Percentiles rank a stretch among this genome's conserved stretches.
These are phyloP conservation scores for Connochaetes taurinus DNA, from an alignment of 2,113 vertebrate genomes.

Conservation along the genomic window DNA sequence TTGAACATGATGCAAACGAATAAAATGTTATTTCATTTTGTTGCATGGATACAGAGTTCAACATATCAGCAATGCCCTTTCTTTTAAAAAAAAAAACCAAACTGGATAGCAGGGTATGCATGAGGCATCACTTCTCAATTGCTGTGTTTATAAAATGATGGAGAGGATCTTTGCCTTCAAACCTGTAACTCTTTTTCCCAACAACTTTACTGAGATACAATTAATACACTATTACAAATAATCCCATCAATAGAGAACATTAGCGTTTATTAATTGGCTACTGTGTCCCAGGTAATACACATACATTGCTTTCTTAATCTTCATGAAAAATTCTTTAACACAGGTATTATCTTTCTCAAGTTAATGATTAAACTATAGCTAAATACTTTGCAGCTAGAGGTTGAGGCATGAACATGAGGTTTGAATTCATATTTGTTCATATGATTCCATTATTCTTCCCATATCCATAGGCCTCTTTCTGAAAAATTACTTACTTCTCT, in stretches of 20 bases:
- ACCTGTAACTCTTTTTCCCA: background rate
- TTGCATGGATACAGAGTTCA: background rate
- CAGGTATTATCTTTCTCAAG: background rate
- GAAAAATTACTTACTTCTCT: background rate
- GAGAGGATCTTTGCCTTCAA: background rate
- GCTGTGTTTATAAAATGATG: background rate
- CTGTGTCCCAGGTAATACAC: background rate
- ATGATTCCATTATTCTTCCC: background rate
- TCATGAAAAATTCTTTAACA: slow-evolving; percentile 24
- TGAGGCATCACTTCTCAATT: background rate
- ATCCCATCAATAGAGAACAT: background rate
- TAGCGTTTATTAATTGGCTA: background rate
- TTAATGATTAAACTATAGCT: slow-evolving; percentile 9
- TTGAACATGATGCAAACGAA: background rate
- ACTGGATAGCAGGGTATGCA: background rate
- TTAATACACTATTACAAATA: background rate
- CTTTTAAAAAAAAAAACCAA: background rate
- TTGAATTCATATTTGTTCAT: background rate
- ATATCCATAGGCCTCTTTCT: background rate
- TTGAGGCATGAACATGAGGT: background rate
- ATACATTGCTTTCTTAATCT: slow-evolving; percentile 9
- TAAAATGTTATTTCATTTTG: background rate
- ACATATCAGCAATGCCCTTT: background rate
- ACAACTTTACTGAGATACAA: background rate
- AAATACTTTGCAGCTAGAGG: background rate